Percentiles rank a stretch among this genome's conserved stretches.
Conservation (phyloP, 2,888 invertebrate genomes). For the Clepsis dumicolana region DNA sequence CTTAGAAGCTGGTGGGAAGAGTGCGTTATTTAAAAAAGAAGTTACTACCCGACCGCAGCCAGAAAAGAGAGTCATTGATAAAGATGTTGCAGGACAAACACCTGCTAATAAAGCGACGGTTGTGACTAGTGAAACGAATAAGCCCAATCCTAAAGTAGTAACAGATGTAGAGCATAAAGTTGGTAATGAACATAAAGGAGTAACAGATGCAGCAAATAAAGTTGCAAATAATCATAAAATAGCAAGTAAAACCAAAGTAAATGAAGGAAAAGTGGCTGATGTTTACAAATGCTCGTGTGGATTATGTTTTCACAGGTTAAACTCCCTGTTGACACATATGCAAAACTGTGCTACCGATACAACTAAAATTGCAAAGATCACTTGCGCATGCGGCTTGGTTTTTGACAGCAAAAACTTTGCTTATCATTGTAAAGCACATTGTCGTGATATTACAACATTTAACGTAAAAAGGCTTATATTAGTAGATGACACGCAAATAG, state of each 20-base stretch:
- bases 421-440: slow-evolving; percentile 12
- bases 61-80: not conserved
- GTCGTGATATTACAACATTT: slow-evolving; percentile 1
- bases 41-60: too few species aligned
- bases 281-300: slow-evolving; percentile 28
- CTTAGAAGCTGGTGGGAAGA: not conserved
- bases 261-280: not conserved
- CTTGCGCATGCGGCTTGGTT: slow-evolving; percentile 18
- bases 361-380: not conserved
- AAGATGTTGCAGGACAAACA: not conserved
- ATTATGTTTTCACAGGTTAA: slow-evolving; percentile 14
- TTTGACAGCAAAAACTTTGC: slow-evolving; percentile 23
- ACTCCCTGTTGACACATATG: slow-evolving; percentile 11
- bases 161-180: too few species aligned
- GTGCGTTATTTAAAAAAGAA: not conserved
- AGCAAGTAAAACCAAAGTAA: not conserved
- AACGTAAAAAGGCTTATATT: slow-evolving; percentile 16
- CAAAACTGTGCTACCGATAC: slow-evolving; percentile 1
- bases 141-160: not conserved
- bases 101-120: not conserved
- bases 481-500: not conserved
- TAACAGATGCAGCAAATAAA: not conserved
- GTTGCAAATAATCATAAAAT: not conserved
- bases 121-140: not conserved
- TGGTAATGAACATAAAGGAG: not conserved